These are phyloP conservation scores for Actenoides hombroni DNA, from an alignment of 2,113 vertebrate genomes.

Conservation along the genomic window DNA sequence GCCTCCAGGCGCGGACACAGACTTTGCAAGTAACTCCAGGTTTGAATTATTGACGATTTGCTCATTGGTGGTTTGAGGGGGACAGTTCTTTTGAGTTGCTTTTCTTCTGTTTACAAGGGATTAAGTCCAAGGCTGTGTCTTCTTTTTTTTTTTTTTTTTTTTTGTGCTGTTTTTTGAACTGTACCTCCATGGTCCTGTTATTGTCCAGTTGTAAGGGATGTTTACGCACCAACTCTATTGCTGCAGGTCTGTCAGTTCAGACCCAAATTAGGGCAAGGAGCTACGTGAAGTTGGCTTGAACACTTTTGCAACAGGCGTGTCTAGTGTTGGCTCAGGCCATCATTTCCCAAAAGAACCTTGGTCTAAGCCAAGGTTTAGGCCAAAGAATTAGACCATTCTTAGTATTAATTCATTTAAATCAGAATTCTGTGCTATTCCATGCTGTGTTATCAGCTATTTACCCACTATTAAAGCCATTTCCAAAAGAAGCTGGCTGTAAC, in stretches of 20 bases:
- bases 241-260: slow-evolving; percentile 66
- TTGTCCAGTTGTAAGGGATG: slow-evolving; percentile 67
- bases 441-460: neutral
- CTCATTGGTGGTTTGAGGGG: slow-evolving; percentile 53
- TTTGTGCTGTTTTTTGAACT: slow-evolving; percentile 62
- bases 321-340: slow-evolving; percentile 47
- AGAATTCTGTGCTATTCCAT: neutral
- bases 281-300: slow-evolving; percentile 60
- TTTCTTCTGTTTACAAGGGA: slow-evolving; percentile 60
- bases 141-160: neutral
- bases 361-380: slow-evolving; percentile 25
- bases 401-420: slow-evolving; percentile 47
- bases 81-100: slow-evolving; percentile 43
- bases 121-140: slow-evolving; percentile 46
- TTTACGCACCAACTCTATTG: slow-evolving; percentile 68
- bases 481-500: neutral
- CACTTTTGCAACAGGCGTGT: slow-evolving; percentile 53
- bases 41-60: slow-evolving; percentile 47
- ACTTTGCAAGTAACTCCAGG: slow-evolving; percentile 45
- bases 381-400: slow-evolving; percentile 56
- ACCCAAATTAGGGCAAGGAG: slow-evolving; percentile 48
- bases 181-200: slow-evolving; percentile 61
- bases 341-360: slow-evolving; percentile 54
- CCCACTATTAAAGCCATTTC: neutral
- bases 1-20: neutral